A percentile compares a stretch with the other conserved stretches of the same genome.
phyloP scores from a whole-genome alignment of 2,888 invertebrate species.

The Argyresthia goedartella region DNA sequence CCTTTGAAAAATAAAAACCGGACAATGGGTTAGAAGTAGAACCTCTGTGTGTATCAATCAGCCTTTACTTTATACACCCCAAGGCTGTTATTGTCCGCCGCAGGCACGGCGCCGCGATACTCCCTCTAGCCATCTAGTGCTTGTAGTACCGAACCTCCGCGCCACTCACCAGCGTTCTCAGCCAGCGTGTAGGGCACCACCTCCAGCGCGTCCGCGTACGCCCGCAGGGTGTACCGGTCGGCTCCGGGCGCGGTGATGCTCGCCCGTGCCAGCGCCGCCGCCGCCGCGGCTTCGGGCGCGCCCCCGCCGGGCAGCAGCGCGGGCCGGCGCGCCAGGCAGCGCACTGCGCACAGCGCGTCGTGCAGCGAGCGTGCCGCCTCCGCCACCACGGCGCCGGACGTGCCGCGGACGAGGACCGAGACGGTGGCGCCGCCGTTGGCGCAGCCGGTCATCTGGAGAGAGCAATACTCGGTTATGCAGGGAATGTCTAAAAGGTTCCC shows the following conservation, averaged over 20 bases:
- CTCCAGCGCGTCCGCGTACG: slow-evolving; percentile 96
- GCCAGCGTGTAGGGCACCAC: slow-evolving; percentile 67
- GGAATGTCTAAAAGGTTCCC: not conserved
- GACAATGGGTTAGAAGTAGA: too few species aligned
- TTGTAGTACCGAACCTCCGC: too few species aligned
- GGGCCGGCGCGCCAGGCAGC: slow-evolving; percentile 95
- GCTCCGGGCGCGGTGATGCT: slow-evolving; percentile 90
- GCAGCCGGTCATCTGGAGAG: slow-evolving; percentile 84
- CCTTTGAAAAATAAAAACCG: too few species aligned
- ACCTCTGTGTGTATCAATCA: too few species aligned
- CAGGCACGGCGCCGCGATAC: too few species aligned
- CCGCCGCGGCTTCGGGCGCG: slow-evolving; percentile 96
- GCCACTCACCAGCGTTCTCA: slow-evolving; percentile 50
- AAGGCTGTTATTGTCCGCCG: too few species aligned
- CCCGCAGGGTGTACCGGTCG: slow-evolving; percentile 95
- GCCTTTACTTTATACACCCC: too few species aligned
- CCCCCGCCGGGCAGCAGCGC: slow-evolving; percentile 97
- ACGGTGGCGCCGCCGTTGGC: slow-evolving; percentile 91
- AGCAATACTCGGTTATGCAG: not conserved
- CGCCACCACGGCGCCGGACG: slow-evolving; percentile 89
- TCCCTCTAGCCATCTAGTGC: too few species aligned
- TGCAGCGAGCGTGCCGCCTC: slow-evolving; percentile 89
- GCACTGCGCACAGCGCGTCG: slow-evolving; percentile 79
- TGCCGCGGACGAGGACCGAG: slow-evolving; percentile 89
- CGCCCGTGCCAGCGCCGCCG: slow-evolving; percentile 83